phyloP scores from a whole-genome alignment of 2,113 vertebrate genomes.

The Leucoraja erinaceus region DNA sequence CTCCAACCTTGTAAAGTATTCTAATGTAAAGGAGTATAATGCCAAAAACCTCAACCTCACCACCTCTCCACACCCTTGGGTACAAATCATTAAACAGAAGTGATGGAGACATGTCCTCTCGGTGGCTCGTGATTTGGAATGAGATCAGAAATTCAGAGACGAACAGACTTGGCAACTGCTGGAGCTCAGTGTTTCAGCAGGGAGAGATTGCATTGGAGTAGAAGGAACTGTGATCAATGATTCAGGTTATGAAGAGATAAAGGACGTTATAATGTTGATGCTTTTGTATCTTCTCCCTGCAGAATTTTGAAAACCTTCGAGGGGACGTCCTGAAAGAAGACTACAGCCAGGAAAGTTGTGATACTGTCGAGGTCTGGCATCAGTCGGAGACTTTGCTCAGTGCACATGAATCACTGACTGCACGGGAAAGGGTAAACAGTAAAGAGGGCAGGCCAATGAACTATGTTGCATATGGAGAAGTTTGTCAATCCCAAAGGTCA shows the following conservation, averaged over 20 bases:
- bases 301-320: background rate
- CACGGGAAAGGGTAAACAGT: background rate
- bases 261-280: background rate
- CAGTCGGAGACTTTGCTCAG: background rate
- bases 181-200: background rate
- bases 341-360: background rate
- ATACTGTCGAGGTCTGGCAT: background rate
- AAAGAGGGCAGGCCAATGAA: background rate
- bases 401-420: background rate
- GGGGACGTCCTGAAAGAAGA: background rate
- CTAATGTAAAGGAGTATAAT: no score
- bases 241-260: background rate
- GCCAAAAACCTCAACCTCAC: no score
- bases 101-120: background rate
- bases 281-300: background rate
- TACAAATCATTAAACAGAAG: background rate
- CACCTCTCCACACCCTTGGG: background rate
- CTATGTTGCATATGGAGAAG: background rate
- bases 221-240: background rate
- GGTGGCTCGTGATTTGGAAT: no score
- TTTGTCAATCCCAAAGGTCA: background rate
- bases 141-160: background rate
- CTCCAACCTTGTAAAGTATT: no score
- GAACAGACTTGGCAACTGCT: background rate
- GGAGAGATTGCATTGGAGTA: no score